Evolutionary conservation across 1,140 invertebrate genomes (phyloP), one percentile per base, ranked within the genome.

Genomic region (Episyrphus balteatus): DNA sequence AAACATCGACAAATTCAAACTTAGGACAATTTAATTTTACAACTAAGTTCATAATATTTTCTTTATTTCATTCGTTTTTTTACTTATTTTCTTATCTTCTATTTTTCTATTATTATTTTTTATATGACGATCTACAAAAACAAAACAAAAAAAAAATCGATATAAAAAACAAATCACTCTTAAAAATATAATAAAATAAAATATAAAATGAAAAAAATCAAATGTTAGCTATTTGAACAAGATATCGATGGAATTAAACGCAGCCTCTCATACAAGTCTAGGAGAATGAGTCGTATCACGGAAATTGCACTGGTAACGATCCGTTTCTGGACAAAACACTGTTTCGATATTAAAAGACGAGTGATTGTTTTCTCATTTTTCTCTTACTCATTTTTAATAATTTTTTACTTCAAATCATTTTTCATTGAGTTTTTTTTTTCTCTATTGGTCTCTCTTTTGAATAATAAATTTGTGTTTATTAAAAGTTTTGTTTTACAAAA

Each of bases 171-270:
- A 37, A 14, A 37, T 17, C 36, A 37, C 13, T 26, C 8, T 26
- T 26, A 37, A 37, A 37, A 26, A 26, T 26, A 26, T 17, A 42
- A n/a, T 6, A 12, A 15, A 42, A 8, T 42, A n/a, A 12, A 31
- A 12, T 44, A 41, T 10, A 14, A 26, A 38, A 38, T n/a, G 34
- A 48, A 38, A 21, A 46, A 42, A 38, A 32, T 40, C n/a, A 32
- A 55, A 54, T 48, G 32, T 68, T 76, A 86, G 81, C 72, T 88
- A 55, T 89, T 84, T 82, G 84, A 89, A 77, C 83, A 86, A 76
- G 84, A 89, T 70, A 86, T 88, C 69, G 79, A 79, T 62, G 83
- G 84, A 63, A 74, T 88, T 63, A 88, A 88, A 75, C 77, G 79
- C 69, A 82, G 80, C 58, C 75, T 86, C 51, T 81, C 82, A 49